A percentile compares a stretch with the other conserved stretches of the same genome.
These are phyloP conservation scores for Subacronicta megacephala DNA, from an alignment of 2,888 invertebrate species.

Conservation along the genomic window DNA sequence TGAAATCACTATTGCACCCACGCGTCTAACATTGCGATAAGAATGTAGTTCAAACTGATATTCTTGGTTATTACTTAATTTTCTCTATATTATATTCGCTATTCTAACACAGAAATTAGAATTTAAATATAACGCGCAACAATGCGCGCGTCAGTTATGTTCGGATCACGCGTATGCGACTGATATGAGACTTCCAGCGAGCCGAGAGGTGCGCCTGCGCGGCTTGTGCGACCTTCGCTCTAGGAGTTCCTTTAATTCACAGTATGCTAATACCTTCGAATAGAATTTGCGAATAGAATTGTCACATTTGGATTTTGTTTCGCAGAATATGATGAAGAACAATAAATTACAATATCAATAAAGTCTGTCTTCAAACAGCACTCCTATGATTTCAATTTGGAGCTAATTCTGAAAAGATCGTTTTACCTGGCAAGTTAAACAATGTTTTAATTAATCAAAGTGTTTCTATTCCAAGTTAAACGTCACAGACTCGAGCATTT, in stretches of 20 bases:
- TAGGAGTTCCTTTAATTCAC: slow-evolving; percentile 51
- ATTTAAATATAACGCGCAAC: slow-evolving; percentile 39
- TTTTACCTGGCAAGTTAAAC: too few species aligned
- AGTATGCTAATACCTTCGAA: slow-evolving; percentile 44
- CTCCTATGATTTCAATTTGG: too few species aligned
- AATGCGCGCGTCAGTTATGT: slow-evolving; percentile 63
- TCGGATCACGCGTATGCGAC: slow-evolving; percentile 72
- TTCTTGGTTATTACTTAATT: slow-evolving; percentile 1
- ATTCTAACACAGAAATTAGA: slow-evolving; percentile 25
- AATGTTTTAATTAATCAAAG: too few species aligned
- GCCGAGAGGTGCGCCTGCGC: slow-evolving; percentile 64
- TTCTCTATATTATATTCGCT: slow-evolving; percentile 3
- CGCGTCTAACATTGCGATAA: slow-evolving; percentile 19
- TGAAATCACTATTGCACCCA: slow-evolving; percentile 37
- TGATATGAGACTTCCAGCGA: slow-evolving; percentile 59
- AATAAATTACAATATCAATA: not conserved
- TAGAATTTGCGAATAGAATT: slow-evolving; percentile 20
- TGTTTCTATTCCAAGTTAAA: too few species aligned
- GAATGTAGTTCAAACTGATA: slow-evolving; percentile 2
- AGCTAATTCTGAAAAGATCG: too few species aligned
- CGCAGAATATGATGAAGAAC: not conserved
- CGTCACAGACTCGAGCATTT: too few species aligned
- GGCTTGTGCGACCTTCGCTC: slow-evolving; percentile 60
- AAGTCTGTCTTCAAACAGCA: too few species aligned
- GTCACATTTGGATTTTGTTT: not conserved